Evolutionary conservation across 2,888 invertebrate genomes (phyloP), one percentile per base, ranked within the genome.

Genomic region (Rhopalosiphum nymphaeae): DNA sequence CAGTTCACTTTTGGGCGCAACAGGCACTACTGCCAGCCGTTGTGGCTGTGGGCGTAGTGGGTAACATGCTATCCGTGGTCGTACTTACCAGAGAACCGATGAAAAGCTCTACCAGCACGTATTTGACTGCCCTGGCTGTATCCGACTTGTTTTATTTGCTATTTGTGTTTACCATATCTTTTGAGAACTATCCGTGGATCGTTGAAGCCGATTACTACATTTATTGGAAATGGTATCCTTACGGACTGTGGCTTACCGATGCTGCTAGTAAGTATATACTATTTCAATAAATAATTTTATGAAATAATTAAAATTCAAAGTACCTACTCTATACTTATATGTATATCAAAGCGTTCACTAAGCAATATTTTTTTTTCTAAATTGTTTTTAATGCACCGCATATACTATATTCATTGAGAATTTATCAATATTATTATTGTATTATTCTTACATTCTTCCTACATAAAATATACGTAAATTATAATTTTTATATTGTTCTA

Each of bases 31-130:
- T 97, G 94, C 97, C 97, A 92, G 96, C 97, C 95, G 96, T 97
- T 95, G 97, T 97, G 95, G 96, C 97, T 95, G 96, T 98, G 94
- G 98, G 98, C 94, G 96, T 97, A 94, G 96, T 97, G 93, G 98
- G 97, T 91, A 98, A 98, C 95, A 95, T 95, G 84, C 95, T 97
- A 57, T 96, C 97, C 26, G 96, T 97, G 92, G 96, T 96, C 53
- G 96, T 97, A 86, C 96, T 97, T 92, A 96, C 96, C 3, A 95
- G 96, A 95, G 96, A 97, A 95, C 97, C 97, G 91, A 98, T 98
- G 97, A 96, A 97, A 95, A 97, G 97, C 95, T 97, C 97, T 84
- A 98, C 98, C 94, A 98, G 98, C 96, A 96, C 97, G 94, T 98
- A 98, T 96, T 96, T 98, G 95, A 97, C 97, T 93, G 97, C 97